phyloP scores from a whole-genome alignment of 2,113 vertebrate species.

The Trematocara variabile region DNA sequence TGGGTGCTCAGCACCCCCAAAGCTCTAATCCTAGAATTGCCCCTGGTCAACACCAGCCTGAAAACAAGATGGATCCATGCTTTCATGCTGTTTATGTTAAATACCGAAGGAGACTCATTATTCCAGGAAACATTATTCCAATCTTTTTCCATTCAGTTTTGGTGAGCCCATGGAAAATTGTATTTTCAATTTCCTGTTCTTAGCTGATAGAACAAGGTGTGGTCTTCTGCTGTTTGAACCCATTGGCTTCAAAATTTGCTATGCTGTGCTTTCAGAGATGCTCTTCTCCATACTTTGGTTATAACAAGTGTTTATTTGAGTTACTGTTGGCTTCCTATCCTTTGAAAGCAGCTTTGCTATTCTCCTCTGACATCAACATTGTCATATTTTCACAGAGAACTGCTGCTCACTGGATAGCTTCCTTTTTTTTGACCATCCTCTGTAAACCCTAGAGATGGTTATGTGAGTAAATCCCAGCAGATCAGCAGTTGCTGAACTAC shows the following conservation, averaged over 20 bases:
- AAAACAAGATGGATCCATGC: not conserved
- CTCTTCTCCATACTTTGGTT: not conserved
- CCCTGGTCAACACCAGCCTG: not conserved
- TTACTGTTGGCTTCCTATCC: not conserved
- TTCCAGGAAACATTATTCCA: not conserved
- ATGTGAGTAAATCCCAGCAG: not conserved
- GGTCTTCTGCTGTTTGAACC: not conserved
- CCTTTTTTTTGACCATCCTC: not conserved
- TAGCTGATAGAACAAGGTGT: not conserved
- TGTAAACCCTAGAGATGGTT: not conserved
- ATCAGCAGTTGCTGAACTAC: not conserved
- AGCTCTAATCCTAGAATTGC: too few species aligned
- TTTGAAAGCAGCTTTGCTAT: not conserved
- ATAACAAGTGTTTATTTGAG: not conserved
- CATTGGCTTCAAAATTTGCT: not conserved
- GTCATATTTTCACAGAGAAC: not conserved
- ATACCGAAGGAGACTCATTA: not conserved
- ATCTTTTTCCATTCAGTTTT: not conserved
- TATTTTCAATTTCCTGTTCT: not conserved
- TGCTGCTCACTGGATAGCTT: not conserved
- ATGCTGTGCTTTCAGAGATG: not conserved
- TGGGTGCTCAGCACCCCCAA: too few species aligned
- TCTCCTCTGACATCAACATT: not conserved
- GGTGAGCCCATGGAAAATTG: not conserved
- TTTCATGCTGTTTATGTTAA: not conserved